A percentile compares a stretch with the other conserved stretches of the same genome.
Evolutionary conservation across 2,888 invertebrate genomes (phyloP).

Genomic region (Pterobdella sp.): DNA sequence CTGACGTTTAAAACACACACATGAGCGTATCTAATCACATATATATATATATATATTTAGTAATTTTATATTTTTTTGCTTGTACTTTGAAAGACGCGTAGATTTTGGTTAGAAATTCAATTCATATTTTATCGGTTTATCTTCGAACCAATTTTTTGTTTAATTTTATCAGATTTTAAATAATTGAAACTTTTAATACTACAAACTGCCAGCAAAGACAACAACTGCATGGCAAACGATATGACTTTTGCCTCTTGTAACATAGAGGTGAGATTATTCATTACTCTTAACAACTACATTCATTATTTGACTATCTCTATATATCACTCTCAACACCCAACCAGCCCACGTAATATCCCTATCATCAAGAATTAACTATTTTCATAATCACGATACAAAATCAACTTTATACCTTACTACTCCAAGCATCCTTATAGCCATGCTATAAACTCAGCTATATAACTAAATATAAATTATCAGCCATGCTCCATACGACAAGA

Average conservation of each 20-base stretch:
- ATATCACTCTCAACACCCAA: too few relatives aligned
- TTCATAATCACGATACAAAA: too few relatives aligned
- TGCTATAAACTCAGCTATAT: not conserved
- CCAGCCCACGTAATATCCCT: too few relatives aligned
- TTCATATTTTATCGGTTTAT: not conserved
- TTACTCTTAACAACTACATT: not conserved
- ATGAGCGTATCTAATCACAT: not conserved
- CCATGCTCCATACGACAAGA: slow-evolving; percentile 53
- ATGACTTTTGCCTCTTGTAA: slow-evolving; percentile 32
- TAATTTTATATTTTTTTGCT: not conserved
- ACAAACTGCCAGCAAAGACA: slow-evolving; percentile 21
- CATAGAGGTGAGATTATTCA: slow-evolving; percentile 27
- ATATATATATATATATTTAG: not conserved
- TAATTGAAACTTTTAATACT: too few relatives aligned
- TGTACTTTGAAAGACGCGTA: not conserved
- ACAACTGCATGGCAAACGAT: slow-evolving; percentile 27
- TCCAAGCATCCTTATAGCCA: not conserved
- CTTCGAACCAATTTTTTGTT: too few relatives aligned
- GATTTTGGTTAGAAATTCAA: not conserved
- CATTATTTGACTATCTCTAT: too few relatives aligned
- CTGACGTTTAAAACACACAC: not conserved
- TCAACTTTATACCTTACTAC: not conserved
- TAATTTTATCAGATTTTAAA: too few relatives aligned
- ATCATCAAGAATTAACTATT: too few relatives aligned
- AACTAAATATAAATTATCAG: too few relatives aligned